Conservation (phyloP, 2,113 vertebrate genomes). For the Chloropsis hardwickii region DNA sequence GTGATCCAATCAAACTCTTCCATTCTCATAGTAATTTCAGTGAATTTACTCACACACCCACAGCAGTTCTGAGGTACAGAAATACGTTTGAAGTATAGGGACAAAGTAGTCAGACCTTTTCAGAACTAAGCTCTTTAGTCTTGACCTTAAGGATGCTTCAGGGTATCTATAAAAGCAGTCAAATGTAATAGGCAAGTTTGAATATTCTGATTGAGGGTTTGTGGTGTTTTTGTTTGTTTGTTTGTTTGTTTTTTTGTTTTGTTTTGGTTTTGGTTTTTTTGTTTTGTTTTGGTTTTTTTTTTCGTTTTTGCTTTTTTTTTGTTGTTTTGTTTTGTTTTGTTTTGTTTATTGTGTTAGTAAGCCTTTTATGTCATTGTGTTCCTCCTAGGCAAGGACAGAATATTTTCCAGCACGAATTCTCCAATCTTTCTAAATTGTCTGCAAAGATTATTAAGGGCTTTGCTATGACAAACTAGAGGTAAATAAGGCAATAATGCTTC, state of each 20-base stretch:
- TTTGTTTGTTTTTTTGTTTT: too few relatives aligned
- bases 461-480: background rate
- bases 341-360: too few relatives aligned
- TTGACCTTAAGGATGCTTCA: background rate
- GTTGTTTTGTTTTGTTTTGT: too few relatives aligned
- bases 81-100: background rate
- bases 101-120: background rate
- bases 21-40: background rate
- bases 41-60: background rate
- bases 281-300: background rate
- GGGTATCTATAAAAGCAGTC: background rate
- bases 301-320: background rate
- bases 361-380: background rate
- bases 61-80: background rate
- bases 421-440: background rate
- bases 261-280: too few relatives aligned
- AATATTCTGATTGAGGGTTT: background rate
- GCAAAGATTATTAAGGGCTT: background rate
- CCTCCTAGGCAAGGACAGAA: background rate
- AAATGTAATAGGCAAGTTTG: background rate
- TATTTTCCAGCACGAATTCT: background rate
- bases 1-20: background rate
- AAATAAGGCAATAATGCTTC: background rate
- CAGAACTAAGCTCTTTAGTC: background rate
- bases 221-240: background rate